Percentiles rank a stretch among this genome's conserved stretches.
These are phyloP conservation scores for Cynaeus angustus DNA, from an alignment of 2,888 invertebrate genomes.

Conservation along the genomic window DNA sequence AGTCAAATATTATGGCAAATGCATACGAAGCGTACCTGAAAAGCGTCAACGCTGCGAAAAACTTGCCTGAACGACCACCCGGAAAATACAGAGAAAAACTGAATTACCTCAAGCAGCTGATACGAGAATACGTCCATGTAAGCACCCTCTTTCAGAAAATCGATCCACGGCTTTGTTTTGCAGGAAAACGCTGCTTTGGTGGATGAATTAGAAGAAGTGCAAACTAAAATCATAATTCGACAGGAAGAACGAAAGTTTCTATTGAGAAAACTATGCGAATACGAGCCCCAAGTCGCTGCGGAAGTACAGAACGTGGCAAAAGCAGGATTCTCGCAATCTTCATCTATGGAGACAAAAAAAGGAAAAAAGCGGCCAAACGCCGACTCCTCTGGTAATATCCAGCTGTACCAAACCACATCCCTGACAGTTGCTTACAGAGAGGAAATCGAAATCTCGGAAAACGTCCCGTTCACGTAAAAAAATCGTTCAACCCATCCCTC, in stretches of 20 bases:
- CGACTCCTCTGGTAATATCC: constrained; percentile 38
- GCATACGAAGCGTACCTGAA: constrained; percentile 50
- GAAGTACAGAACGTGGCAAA: constrained; percentile 69
- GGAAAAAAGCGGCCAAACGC: constrained; percentile 57
- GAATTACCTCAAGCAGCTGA: constrained; percentile 76
- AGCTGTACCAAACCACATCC: no score
- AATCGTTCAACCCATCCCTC: constrained; percentile 77
- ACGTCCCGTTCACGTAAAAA: constrained; percentile 68
- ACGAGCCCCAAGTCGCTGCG: constrained; percentile 72
- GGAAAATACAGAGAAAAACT: constrained; percentile 78
- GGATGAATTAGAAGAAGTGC: constrained; percentile 90
- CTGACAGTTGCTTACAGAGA: no score
- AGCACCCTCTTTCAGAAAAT: constrained; percentile 67
- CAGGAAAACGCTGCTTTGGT: constrained; percentile 90
- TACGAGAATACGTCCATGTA: constrained; percentile 80
- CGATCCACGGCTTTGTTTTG: constrained; percentile 31
- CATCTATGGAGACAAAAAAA: constrained; percentile 59
- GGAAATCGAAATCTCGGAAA: constrained; percentile 58
- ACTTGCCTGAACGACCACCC: constrained; percentile 54
- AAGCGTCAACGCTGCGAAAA: constrained; percentile 42
- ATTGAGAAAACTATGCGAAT: constrained; percentile 83
- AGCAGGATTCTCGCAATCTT: constrained; percentile 56
- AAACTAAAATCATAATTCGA: constrained; percentile 85
- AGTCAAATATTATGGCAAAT: constrained; percentile 45
- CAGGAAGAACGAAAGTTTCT: constrained; percentile 90